A percentile compares a stretch with the other conserved stretches of the same genome.
These are phyloP conservation scores for Muricea muricata DNA, from an alignment of 92 coral and sea anemone genomes.

Conservation along the genomic window DNA sequence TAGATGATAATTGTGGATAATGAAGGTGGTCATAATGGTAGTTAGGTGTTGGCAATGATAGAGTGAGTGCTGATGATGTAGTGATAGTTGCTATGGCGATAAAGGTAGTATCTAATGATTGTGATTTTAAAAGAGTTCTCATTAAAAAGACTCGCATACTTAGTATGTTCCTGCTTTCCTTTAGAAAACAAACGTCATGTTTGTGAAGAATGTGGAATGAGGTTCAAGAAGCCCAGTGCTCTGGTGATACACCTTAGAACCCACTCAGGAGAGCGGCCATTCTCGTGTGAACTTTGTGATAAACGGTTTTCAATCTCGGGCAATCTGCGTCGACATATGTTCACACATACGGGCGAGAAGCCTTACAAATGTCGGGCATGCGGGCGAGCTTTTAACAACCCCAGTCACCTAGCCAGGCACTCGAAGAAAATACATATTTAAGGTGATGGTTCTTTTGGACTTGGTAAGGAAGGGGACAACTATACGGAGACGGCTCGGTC, in stretches of 20 bases:
- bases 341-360: conserved; percentile 47
- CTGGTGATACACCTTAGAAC: conserved; percentile 37
- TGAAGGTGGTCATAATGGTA: not conserved
- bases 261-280: conserved; percentile 39
- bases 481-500: not conserved
- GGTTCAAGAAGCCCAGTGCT: conserved; percentile 43
- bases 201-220: conserved; percentile 15
- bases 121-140: too few relatives aligned
- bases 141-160: too few relatives aligned
- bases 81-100: not conserved
- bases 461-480: not conserved
- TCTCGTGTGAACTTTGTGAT: conserved; percentile 21
- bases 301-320: conserved; percentile 41
- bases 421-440: conserved; percentile 50
- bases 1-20: not conserved
- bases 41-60: not conserved
- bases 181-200: conserved; percentile 31
- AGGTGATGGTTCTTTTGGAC: not conserved
- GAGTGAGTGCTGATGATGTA: not conserved
- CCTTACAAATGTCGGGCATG: conserved; percentile 41
- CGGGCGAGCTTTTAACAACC: conserved; percentile 46
- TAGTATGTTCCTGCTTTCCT: not conserved
- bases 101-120: not conserved
- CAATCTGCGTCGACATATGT: conserved; percentile 44
- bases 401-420: conserved; percentile 42